Conservation (phyloP, 2,888 invertebrate genomes). For the Pyrochroa serraticornis region DNA sequence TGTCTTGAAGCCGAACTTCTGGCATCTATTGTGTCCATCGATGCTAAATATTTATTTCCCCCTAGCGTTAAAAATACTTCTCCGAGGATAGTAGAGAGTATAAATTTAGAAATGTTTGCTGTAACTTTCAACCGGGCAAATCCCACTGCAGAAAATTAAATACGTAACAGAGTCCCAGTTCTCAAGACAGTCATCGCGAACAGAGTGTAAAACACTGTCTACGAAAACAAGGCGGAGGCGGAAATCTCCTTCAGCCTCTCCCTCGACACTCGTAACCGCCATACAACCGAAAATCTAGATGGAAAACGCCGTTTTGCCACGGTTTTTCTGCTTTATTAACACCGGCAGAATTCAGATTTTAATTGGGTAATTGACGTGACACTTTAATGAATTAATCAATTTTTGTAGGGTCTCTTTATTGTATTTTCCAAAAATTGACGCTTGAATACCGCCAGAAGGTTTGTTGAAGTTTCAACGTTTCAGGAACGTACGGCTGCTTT, state of each 20-base stretch:
- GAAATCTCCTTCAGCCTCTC: constrained; percentile 30
- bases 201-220: constrained; percentile 43
- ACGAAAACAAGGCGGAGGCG: constrained; percentile 33
- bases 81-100: not conserved
- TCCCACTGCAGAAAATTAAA: constrained; percentile 42
- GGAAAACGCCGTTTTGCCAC: constrained; percentile 1
- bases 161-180: constrained; percentile 38
- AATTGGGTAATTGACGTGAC: not conserved
- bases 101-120: constrained; percentile 27
- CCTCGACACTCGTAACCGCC: constrained; percentile 34
- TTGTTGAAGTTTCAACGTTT: constrained; percentile 15
- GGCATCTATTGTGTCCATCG: not conserved
- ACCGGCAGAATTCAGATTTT: not conserved
- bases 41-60: constrained; percentile 18
- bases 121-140: constrained; percentile 36
- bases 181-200: constrained; percentile 38
- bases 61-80: constrained; percentile 3
- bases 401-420: constrained; percentile 2
- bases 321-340: constrained; percentile 6
- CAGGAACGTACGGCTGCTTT: constrained; percentile 17
- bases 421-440: constrained; percentile 12
- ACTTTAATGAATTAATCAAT: not conserved
- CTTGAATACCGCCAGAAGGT: constrained; percentile 1
- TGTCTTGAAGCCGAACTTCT: no score
- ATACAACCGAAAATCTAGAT: constrained; percentile 7